Percentiles rank a stretch among this genome's conserved stretches.
Conservation (phyloP, 2,888 invertebrate genomes). For the Perdita meconis region DNA sequence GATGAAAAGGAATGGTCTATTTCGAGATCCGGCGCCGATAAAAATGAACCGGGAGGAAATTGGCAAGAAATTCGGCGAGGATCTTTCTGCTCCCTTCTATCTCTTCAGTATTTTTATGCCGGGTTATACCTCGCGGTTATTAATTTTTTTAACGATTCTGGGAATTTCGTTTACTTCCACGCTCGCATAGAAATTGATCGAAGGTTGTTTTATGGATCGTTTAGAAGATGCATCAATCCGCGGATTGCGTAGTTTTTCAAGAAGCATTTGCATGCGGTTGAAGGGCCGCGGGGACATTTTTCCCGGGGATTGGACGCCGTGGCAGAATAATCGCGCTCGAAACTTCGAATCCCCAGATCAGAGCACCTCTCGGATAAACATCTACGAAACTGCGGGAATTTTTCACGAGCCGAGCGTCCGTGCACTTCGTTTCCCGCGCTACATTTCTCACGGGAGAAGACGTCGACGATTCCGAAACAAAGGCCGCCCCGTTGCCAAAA, state of each 20-base stretch:
- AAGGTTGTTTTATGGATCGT: too few species aligned
- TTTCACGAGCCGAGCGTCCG: constrained; percentile 41
- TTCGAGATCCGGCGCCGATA: constrained; percentile 5
- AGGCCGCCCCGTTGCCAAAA: constrained; percentile 14
- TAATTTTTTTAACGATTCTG: neutral
- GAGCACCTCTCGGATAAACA: constrained; percentile 50
- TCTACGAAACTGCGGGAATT: constrained; percentile 37
- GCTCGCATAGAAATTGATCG: too few species aligned
- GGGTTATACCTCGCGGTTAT: neutral
- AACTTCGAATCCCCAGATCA: constrained; percentile 50
- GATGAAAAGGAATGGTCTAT: constrained; percentile 19
- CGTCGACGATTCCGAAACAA: constrained; percentile 5
- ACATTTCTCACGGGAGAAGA: constrained; percentile 20
- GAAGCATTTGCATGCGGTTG: too few species aligned
- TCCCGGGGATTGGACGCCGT: constrained; percentile 50
- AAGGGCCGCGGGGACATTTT: too few species aligned
- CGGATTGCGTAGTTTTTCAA: too few species aligned
- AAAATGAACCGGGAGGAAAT: constrained; percentile 9
- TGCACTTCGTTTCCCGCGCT: constrained; percentile 41
- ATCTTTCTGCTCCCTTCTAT: neutral
- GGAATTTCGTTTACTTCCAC: neutral
- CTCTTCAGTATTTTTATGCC: too few species aligned
- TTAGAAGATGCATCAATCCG: too few species aligned
- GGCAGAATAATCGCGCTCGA: constrained; percentile 31
- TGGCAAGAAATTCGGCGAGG: neutral